phyloP scores from a whole-genome alignment of 2,113 vertebrate genomes.

The Oplegnathus fasciatus region DNA sequence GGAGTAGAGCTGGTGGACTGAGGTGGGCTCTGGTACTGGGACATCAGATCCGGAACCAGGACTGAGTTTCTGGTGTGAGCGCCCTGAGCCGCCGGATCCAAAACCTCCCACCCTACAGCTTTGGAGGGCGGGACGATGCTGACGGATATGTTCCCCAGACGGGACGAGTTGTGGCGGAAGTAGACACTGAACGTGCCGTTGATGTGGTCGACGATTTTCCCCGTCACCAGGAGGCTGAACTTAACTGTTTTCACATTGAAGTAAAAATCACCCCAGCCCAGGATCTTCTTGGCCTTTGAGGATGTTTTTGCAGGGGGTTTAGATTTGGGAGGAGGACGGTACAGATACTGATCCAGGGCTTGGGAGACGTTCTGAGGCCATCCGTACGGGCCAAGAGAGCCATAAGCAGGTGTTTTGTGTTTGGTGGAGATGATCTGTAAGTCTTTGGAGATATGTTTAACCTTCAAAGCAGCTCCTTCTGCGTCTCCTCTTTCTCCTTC shows the following conservation, averaged over 20 bases:
- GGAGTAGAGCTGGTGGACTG: slow-evolving; percentile 61
- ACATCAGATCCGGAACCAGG: slow-evolving; percentile 54
- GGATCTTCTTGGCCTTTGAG: slow-evolving; percentile 84
- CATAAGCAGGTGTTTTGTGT: slow-evolving; percentile 70
- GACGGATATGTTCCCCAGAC: slow-evolving; percentile 84
- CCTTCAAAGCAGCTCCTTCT: slow-evolving; percentile 63
- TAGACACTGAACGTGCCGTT: slow-evolving; percentile 87
- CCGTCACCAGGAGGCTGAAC: slow-evolving; percentile 85
- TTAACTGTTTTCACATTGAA: slow-evolving; percentile 85
- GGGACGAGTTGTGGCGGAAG: slow-evolving; percentile 87
- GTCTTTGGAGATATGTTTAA: slow-evolving; percentile 76
- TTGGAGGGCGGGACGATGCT: slow-evolving; percentile 86
- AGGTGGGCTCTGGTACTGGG: slow-evolving; percentile 53
- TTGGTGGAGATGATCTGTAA: slow-evolving; percentile 80
- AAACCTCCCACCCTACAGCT: slow-evolving; percentile 79
- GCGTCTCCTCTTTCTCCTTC: slow-evolving; percentile 33
- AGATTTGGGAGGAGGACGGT: slow-evolving; percentile 68
- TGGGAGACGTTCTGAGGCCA: slow-evolving; percentile 80
- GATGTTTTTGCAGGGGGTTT: slow-evolving; percentile 73
- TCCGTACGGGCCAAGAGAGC: slow-evolving; percentile 67
- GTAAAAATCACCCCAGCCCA: slow-evolving; percentile 87
- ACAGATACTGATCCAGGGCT: slow-evolving; percentile 72
- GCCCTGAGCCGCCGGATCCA: slow-evolving; percentile 18
- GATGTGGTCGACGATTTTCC: slow-evolving; percentile 87
- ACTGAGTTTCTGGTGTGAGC: slow-evolving; percentile 50